These are phyloP conservation scores for Polydrusus pterygomalis DNA, from an alignment of 2,888 invertebrate species.

Conservation along the genomic window DNA sequence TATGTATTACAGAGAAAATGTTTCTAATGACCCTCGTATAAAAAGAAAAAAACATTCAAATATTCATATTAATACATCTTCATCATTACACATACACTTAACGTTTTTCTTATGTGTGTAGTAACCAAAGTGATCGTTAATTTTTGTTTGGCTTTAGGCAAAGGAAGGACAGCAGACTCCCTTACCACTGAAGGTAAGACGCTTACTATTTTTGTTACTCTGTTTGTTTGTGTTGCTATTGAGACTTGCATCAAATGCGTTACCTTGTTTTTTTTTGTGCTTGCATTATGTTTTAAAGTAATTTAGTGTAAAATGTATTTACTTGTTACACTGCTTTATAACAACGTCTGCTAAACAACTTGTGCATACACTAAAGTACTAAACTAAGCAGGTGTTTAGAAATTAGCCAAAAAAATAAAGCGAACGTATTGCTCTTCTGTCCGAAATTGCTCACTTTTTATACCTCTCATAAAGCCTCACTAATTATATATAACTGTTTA, in stretches of 20 bases:
- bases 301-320: conserved; percentile 24
- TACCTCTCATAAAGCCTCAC: conserved; percentile 8
- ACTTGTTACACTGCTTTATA: conserved; percentile 4
- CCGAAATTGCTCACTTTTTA: conserved; percentile 1
- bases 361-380: not conserved
- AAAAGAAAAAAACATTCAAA: too few species aligned
- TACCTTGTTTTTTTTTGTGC: conserved; percentile 46
- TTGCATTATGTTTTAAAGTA: conserved; percentile 28
- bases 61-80: not conserved
- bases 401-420: not conserved
- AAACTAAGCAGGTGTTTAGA: not conserved
- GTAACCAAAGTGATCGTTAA: conserved; percentile 67
- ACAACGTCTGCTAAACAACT: not conserved
- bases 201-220: conserved; percentile 57
- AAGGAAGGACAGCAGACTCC: conserved; percentile 81
- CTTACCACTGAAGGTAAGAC: conserved; percentile 82
- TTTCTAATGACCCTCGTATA: too few species aligned
- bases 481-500: not conserved
- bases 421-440: not conserved
- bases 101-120: conserved; percentile 56
- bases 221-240: conserved; percentile 44
- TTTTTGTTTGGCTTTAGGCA: conserved; percentile 76
- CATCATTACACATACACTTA: not conserved
- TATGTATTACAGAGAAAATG: too few species aligned
- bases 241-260: conserved; percentile 51